phyloP scores from a whole-genome alignment of 1,140 invertebrate species.

The Caenorhabditis briggsae region DNA sequence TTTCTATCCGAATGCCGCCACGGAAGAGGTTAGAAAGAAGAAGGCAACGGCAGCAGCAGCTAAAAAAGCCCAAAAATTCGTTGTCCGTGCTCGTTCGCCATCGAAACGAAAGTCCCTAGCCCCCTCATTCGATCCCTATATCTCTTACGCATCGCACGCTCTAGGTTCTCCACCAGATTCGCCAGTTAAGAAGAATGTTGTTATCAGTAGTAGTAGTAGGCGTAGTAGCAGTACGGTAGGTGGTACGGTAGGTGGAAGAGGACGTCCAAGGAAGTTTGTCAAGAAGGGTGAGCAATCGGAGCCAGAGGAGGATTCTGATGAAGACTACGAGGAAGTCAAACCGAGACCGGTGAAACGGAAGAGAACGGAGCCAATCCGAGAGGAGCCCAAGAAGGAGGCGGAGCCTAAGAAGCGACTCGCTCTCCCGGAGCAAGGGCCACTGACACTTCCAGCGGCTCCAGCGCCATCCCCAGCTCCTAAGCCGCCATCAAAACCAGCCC shows the following conservation, averaged over 20 bases:
- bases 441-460: neutral
- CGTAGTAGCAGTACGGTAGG: neutral
- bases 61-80: neutral
- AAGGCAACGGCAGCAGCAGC: neutral
- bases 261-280: neutral
- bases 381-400: too few species aligned
- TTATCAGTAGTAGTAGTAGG: slow-evolving; percentile 5
- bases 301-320: neutral
- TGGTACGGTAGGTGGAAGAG: slow-evolving; percentile 1
- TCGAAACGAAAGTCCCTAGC: slow-evolving; percentile 23
- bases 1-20: neutral
- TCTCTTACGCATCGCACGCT: slow-evolving; percentile 20
- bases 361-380: neutral
- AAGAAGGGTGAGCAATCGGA: neutral
- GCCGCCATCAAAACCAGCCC: neutral
- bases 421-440: neutral
- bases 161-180: slow-evolving; percentile 26
- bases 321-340: neutral
- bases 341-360: neutral
- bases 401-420: too few species aligned
- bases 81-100: neutral
- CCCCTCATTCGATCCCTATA: slow-evolving; percentile 42
- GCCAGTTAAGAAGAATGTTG: neutral
- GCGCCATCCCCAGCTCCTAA: neutral
- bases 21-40: neutral